A percentile compares a stretch with the other conserved stretches of the same genome.
phyloP scores from a whole-genome alignment of 1,140 invertebrate species.

The Aricia agestis region DNA sequence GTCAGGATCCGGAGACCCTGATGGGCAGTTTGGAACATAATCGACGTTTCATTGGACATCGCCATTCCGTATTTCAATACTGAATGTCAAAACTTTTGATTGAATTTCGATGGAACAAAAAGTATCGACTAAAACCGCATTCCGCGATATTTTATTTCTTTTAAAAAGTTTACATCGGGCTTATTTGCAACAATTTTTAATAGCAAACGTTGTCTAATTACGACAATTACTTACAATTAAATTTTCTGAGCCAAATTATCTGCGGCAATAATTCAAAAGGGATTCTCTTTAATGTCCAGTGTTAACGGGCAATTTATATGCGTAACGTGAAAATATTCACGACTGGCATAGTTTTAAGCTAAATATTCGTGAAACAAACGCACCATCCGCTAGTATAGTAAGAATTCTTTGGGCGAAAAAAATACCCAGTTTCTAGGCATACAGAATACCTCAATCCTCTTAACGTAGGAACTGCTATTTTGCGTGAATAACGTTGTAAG shows the following conservation, averaged over 20 bases:
- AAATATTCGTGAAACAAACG: neutral
- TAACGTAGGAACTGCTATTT: neutral
- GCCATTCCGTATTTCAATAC: slow-evolving; percentile 2
- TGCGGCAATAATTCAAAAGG: slow-evolving; percentile 4
- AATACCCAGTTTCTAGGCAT: neutral
- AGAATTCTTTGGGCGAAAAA: neutral
- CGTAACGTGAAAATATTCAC: slow-evolving; percentile 4
- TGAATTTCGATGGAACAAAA: slow-evolving; percentile 7
- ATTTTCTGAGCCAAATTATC: slow-evolving; percentile 6
- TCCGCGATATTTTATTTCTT: too few relatives aligned
- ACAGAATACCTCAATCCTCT: too few relatives aligned
- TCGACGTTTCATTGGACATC: slow-evolving; percentile 15
- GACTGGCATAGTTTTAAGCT: neutral
- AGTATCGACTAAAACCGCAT: neutral
- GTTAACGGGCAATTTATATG: slow-evolving; percentile 8
- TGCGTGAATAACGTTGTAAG: neutral
- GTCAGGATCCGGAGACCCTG: slow-evolving; percentile 31
- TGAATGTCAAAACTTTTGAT: slow-evolving; percentile 21
- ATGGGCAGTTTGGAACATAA: slow-evolving; percentile 17
- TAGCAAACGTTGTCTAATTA: neutral
- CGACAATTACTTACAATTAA: slow-evolving; percentile 15
- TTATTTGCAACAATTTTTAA: too few relatives aligned
- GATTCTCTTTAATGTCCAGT: slow-evolving; percentile 1
- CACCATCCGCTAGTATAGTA: neutral
- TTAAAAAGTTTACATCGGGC: too few relatives aligned